Conservation (phyloP, 2,888 invertebrate genomes). For the Aphidoletes aphidimyza region DNA sequence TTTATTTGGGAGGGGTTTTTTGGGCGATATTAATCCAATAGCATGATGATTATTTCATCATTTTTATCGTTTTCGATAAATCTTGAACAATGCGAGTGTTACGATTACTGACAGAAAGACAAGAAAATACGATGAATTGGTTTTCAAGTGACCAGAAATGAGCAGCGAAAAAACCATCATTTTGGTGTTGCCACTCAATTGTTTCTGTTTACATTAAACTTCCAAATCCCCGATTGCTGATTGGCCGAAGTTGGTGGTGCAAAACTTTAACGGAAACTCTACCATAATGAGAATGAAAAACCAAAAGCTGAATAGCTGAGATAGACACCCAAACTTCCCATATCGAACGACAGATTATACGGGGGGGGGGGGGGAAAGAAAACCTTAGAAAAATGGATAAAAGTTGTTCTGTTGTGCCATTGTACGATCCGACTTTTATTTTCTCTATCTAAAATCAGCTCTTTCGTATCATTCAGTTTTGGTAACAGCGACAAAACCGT, state of each 20-base stretch:
- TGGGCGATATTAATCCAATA: too few relatives aligned
- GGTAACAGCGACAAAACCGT: not conserved
- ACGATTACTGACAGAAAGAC: not conserved
- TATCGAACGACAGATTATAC: not conserved
- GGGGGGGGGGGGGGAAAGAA: too few relatives aligned
- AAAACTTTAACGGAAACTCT: not conserved
- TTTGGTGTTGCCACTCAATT: not conserved
- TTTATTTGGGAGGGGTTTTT: too few relatives aligned
- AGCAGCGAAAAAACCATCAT: not conserved
- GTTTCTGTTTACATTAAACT: not conserved
- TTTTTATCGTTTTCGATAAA: not conserved
- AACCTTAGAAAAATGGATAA: conserved; percentile 20
- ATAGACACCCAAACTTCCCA: not conserved
- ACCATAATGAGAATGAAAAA: not conserved
- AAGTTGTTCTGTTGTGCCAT: not conserved
- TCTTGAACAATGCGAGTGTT: not conserved
- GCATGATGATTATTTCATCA: not conserved
- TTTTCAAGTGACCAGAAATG: conserved; percentile 20
- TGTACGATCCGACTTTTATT: conserved; percentile 8
- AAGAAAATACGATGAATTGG: not conserved
- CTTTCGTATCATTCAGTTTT: not conserved
- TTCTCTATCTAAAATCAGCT: not conserved
- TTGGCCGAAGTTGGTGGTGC: not conserved
- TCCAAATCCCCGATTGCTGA: not conserved
- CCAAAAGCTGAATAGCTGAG: not conserved